Percentiles rank a stretch among this genome's conserved stretches.
Conservation (phyloP, 2,797 vertebrate species). For the Ceryle rudis region DNA sequence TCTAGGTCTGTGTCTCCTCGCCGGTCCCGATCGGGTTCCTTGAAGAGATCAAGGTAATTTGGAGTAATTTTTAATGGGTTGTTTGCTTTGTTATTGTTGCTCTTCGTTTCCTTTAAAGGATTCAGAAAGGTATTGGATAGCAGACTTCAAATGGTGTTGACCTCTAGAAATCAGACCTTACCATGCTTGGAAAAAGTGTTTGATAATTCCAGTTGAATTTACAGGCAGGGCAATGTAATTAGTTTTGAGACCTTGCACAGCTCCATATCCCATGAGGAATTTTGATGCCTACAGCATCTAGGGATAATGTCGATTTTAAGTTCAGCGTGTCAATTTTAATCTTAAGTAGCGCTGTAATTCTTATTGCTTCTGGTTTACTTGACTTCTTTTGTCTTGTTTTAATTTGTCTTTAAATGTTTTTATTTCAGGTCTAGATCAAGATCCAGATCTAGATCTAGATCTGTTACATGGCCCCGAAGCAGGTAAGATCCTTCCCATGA, state of each 20-base stretch:
- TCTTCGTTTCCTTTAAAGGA: neutral
- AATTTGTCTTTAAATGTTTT: neutral
- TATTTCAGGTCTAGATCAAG: constrained; percentile 79
- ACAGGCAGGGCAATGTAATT: rapidly evolving
- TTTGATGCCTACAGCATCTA: neutral
- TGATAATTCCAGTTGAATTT: neutral
- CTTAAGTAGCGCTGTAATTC: neutral
- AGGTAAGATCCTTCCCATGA: constrained; percentile 72
- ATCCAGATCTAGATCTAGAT: constrained; percentile 85
- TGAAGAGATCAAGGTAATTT: constrained; percentile 86
- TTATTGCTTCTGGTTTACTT: neutral
- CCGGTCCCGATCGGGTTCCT: constrained; percentile 81
- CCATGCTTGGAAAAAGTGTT: neutral
- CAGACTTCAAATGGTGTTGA: neutral
- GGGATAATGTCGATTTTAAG: neutral
- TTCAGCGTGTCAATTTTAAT: rapidly evolving
- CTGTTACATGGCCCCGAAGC: constrained; percentile 84
- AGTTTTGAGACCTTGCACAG: neutral
- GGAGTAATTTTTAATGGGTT: neutral
- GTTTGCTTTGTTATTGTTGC: rapidly evolving
- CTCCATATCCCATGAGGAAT: neutral
- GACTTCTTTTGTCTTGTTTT: neutral
- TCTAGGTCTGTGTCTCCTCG: constrained; percentile 82
- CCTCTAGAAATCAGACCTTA: neutral
- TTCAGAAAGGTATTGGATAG: neutral